phyloP scores from a whole-genome alignment of 2,113 vertebrate species.

The Osmerus eperlanus region DNA sequence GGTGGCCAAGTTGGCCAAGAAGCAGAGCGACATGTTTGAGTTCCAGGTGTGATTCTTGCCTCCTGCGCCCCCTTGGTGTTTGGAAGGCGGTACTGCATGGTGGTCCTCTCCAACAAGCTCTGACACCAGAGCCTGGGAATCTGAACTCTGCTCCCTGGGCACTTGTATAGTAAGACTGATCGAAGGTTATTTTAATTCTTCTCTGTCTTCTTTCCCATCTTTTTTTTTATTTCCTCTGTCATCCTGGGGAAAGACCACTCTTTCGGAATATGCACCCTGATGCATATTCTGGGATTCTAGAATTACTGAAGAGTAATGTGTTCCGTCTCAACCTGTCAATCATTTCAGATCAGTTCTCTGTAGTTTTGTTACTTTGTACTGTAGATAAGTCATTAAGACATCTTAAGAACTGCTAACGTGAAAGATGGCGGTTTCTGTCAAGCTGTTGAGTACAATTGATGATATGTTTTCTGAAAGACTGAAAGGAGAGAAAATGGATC shows the following conservation, averaged over 20 bases:
- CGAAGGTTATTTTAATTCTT: constrained; percentile 32
- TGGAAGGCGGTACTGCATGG: constrained; percentile 23
- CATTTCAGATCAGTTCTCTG: constrained; percentile 48
- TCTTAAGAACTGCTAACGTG: background rate
- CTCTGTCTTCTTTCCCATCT: constrained; percentile 40
- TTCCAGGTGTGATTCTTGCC: constrained; percentile 79
- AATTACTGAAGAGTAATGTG: constrained; percentile 31
- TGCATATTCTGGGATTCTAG: constrained; percentile 24
- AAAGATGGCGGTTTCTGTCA: constrained; percentile 11
- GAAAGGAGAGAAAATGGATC: constrained; percentile 26
- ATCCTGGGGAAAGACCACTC: background rate
- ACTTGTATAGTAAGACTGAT: constrained; percentile 61
- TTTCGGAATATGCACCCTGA: constrained; percentile 4
- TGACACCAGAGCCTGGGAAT: constrained; percentile 23
- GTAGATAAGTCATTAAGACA: constrained; percentile 55
- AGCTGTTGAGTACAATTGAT: constrained; percentile 24
- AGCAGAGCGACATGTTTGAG: constrained; percentile 96
- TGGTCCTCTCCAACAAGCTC: constrained; percentile 3
- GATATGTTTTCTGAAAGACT: constrained; percentile 23
- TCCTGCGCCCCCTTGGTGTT: constrained; percentile 11
- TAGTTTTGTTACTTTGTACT: constrained; percentile 40
- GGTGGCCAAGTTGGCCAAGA: constrained; percentile 96
- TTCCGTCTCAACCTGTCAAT: constrained; percentile 29
- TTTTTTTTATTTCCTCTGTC: constrained; percentile 18
- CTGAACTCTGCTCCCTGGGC: constrained; percentile 58